Evolutionary conservation across 2,888 invertebrate genomes (phyloP), one percentile per base, ranked within the genome.

Genomic region (Chesias legatella): DNA sequence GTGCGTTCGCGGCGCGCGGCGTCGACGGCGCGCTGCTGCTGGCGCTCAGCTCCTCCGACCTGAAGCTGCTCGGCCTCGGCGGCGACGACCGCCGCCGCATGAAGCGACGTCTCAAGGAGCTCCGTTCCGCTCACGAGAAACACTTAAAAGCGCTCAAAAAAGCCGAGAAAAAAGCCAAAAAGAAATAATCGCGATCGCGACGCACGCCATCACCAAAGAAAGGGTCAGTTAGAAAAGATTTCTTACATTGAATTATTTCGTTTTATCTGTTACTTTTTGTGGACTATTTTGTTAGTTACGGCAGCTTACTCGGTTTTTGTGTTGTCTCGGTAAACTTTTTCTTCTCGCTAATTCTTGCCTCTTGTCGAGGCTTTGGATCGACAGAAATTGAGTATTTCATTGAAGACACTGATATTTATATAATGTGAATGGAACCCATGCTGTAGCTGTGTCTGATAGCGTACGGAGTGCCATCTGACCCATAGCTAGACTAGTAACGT

Each of bases 1-100:
- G 95, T 32, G 94, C 95, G 62, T 97, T 98, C 77, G 92, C 95
- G 36, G 95, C 96, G 62, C 93, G 95, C 61, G 94, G 94, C 67
- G 94, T 99, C 35, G 95, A 95, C 76, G 99, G 99, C 10, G 90
- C 92, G 22, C 93, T 95, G 36, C 89, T 99, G 40, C 88, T 99
- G 29, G 92, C 94, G 51, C 89, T 99, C 37, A 97, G 98, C 71
- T 96, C 97, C 0, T 93, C 95, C 42, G 97, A 97, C 82, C 92
- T 99, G 53, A 99, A 98, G 88, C 91, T 93, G 53, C 90, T 95
- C 29, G 95, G 95, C 29, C 92, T 96, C 31, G 90, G 90, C 36
- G 94, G 95, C 46, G 95, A 96, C 76, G 95, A 96, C 73, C 92
- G 92, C 51, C 92, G 94, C 53, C 79, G 85, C 48, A 89, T 96